These are phyloP conservation scores for Miichthys miiuy DNA, from an alignment of 2,797 vertebrate genomes.

Conservation along the genomic window DNA sequence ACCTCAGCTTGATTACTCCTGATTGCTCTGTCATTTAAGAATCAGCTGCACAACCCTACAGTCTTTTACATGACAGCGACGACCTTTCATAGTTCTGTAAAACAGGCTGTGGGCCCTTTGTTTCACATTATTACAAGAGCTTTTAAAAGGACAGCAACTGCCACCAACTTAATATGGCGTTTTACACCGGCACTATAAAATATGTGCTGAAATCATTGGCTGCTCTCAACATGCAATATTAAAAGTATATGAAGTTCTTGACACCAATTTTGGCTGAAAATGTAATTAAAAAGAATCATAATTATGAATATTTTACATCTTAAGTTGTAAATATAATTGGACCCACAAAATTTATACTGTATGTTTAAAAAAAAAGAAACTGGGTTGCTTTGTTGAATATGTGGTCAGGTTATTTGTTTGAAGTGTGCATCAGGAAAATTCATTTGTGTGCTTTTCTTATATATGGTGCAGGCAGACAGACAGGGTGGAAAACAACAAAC, in stretches of 20 bases:
- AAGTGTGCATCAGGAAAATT: constrained; percentile 77
- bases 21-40: constrained; percentile 75
- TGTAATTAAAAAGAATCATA: constrained; percentile 47
- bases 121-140: constrained; percentile 67
- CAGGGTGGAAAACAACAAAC: constrained; percentile 77
- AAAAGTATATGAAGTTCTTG: constrained; percentile 28
- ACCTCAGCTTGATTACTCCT: constrained; percentile 68
- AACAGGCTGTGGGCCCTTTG: constrained; percentile 62
- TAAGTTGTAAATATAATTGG: constrained; percentile 51
- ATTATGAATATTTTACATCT: constrained; percentile 49
- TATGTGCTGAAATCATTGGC: constrained; percentile 36
- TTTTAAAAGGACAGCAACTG: constrained; percentile 59
- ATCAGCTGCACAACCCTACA: constrained; percentile 62
- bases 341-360: constrained; percentile 46
- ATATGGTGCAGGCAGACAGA: constrained; percentile 69
- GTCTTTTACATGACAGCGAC: constrained; percentile 52
- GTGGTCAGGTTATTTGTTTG: constrained; percentile 77
- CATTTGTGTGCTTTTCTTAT: constrained; percentile 74
- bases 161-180: constrained; percentile 58
- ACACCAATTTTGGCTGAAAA: constrained; percentile 36
- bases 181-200: constrained; percentile 59
- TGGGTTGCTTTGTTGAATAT: constrained; percentile 69
- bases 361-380: constrained; percentile 59
- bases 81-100: constrained; percentile 70
- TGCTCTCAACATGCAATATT: constrained; percentile 27